These are phyloP conservation scores for Sitta carolinensis DNA, from an alignment of 2,797 vertebrate species.

Conservation along the genomic window DNA sequence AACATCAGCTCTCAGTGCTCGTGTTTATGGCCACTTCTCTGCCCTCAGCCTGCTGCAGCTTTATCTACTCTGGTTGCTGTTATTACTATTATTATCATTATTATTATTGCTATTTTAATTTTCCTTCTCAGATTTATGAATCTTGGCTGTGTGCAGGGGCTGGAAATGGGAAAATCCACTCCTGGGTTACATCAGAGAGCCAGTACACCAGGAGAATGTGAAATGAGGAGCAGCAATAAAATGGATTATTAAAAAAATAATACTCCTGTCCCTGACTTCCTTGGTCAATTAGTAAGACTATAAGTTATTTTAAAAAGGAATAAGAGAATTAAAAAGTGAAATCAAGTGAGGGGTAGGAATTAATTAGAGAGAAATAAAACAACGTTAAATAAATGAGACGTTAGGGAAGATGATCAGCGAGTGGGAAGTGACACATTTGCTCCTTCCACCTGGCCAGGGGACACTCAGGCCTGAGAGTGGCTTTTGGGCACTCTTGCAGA, in stretches of 20 bases:
- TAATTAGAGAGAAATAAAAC: background rate
- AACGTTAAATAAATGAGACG: background rate
- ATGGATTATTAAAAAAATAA: conserved; percentile 36
- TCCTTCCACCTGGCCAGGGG: background rate
- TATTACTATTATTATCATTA: background rate
- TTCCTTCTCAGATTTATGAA: conserved; percentile 10
- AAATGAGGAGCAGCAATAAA: conserved; percentile 44
- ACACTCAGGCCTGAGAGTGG: background rate
- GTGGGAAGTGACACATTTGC: background rate
- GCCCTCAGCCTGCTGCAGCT: background rate
- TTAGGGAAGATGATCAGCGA: background rate
- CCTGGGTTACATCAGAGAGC: background rate
- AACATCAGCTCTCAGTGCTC: background rate
- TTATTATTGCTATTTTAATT: background rate
- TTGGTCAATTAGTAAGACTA: conserved; percentile 45
- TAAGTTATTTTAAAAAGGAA: conserved; percentile 20
- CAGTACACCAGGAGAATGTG: background rate
- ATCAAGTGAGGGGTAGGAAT: background rate
- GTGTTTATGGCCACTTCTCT: background rate
- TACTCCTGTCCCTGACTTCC: background rate
- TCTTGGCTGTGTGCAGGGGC: background rate
- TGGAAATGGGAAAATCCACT: conserved; percentile 35
- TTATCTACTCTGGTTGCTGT: background rate
- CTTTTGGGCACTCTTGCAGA: too few species aligned
- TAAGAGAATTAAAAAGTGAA: conserved; percentile 19